Base-by-base conservation (phyloP, 2,888 invertebrate species). In the Latrodectus hesperus region DNA sequence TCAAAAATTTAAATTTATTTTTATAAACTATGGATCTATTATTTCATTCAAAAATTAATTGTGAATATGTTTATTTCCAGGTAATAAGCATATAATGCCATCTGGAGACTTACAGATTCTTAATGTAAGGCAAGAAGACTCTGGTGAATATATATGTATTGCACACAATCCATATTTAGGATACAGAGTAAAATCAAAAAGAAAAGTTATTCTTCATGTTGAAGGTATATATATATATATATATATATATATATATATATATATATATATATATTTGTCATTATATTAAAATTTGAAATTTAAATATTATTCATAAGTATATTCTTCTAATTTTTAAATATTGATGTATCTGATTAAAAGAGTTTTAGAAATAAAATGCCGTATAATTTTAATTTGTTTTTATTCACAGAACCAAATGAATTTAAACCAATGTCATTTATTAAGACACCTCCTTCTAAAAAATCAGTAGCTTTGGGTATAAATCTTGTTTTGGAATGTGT, bases 401-500 rank as follows among this genome's bases (percentile, higher is more conserved):
- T 16, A n/a, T 49, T 68, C 73, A 10, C 17, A 87, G 86, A 84
- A 12, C 51, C 77, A 51, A 49, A 22, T 51, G 78, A 64, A 22
- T 60, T 71, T 52, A 75, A 60, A 49, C 65, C 73, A 9, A 75
- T 88, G 14, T 68, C 26, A 12, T 86, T 89, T 26, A 53, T 87
- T 9, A 85, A 81, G 9, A 73, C 78, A 4, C 90, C 90, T 10
- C 74, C 79, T 68, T 49, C 77, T n/a, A 74, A 79, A 64, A 88
- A 83, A 6, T 79, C 85, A 22, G 89, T 83, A n/a, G 84, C 89
- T 16, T 67, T 88, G 90, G 95, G 95, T 22, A 94, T 94, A 77
- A 94, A 94, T n/a, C 93, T 95, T 0, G 94, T 95, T 0, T 91
- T 96, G 89, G 95, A 95, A 91, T 96, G 96, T 91, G 94, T 94